phyloP scores from a whole-genome alignment of 2,888 invertebrate species.

The Metacarcinus magister region DNA sequence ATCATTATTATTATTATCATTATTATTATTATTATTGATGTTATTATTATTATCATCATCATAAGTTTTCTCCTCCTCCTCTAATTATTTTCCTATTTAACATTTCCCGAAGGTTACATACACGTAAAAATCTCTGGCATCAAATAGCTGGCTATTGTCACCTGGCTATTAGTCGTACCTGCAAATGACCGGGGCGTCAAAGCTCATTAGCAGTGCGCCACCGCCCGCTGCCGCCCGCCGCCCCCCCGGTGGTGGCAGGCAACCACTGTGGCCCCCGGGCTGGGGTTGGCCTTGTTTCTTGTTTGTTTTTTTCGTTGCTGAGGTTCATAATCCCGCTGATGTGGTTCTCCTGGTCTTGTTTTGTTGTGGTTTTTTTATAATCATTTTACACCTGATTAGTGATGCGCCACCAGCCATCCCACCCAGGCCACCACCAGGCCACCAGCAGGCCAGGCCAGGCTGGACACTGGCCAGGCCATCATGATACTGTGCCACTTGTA shows the following conservation, averaged over 20 bases:
- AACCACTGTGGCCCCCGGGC: background rate
- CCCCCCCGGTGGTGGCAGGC: background rate
- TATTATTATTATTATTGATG: background rate
- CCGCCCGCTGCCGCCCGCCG: slow-evolving; percentile 18
- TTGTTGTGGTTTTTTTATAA: background rate
- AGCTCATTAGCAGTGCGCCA: slow-evolving; percentile 1
- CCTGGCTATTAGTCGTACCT: slow-evolving; percentile 44
- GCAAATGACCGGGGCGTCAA: background rate
- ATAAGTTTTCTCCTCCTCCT: background rate
- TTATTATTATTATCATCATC: background rate
- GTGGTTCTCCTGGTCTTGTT: background rate
- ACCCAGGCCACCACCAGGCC: background rate
- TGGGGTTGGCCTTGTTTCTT: background rate
- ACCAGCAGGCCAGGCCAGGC: background rate
- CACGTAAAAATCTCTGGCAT: background rate
- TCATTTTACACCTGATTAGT: background rate
- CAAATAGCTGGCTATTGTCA: slow-evolving; percentile 32
- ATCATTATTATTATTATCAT: background rate
- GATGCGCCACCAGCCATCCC: background rate
- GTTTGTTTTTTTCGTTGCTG: background rate
- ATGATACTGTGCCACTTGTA: background rate
- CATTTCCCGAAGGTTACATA: background rate
- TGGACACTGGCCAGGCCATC: background rate
- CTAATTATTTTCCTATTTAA: background rate
- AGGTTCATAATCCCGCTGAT: background rate